Evolutionary conservation across 2,888 invertebrate species (phyloP).

Genomic region (Mesorhabditis sp.): DNA sequence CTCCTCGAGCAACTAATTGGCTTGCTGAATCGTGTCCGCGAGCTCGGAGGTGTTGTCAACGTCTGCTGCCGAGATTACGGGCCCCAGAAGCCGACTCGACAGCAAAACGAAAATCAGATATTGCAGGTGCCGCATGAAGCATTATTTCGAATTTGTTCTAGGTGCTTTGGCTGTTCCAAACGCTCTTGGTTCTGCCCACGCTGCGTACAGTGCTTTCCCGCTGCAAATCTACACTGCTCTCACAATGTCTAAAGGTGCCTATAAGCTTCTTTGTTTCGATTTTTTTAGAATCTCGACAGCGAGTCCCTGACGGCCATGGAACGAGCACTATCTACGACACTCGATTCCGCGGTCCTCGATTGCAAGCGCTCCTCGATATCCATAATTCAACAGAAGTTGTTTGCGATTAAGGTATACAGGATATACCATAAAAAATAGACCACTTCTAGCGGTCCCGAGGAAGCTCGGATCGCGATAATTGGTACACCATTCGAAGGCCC

Average conservation of each 20-base stretch:
- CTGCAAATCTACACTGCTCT: slow-evolving; percentile 25
- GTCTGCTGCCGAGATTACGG: slow-evolving; percentile 53
- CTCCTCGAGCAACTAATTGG: slow-evolving; percentile 33
- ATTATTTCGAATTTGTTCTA: neutral
- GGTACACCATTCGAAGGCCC: too few relatives aligned
- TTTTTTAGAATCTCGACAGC: slow-evolving; percentile 48
- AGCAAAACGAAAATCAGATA: slow-evolving; percentile 72
- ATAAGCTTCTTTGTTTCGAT: neutral
- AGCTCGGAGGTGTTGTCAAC: slow-evolving; percentile 76
- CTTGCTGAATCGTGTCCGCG: slow-evolving; percentile 65
- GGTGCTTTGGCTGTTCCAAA: slow-evolving; percentile 21
- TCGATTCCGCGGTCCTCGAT: slow-evolving; percentile 65
- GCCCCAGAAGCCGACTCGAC: slow-evolving; percentile 44
- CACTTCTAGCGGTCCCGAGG: neutral
- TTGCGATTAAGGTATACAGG: slow-evolving; percentile 16
- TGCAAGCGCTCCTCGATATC: slow-evolving; percentile 30
- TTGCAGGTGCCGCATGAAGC: slow-evolving; percentile 70
- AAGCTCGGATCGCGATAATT: too few relatives aligned
- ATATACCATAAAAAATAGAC: neutral
- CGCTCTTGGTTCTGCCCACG: slow-evolving; percentile 24
- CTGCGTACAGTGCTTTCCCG: slow-evolving; percentile 21
- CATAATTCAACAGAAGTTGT: slow-evolving; percentile 34
- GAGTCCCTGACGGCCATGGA: slow-evolving; percentile 63
- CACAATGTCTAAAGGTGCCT: slow-evolving; percentile 24
- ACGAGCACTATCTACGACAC: slow-evolving; percentile 63